Evolutionary conservation across 2,797 vertebrate genomes (phyloP).

Genomic region (Clamator glandarius): DNA sequence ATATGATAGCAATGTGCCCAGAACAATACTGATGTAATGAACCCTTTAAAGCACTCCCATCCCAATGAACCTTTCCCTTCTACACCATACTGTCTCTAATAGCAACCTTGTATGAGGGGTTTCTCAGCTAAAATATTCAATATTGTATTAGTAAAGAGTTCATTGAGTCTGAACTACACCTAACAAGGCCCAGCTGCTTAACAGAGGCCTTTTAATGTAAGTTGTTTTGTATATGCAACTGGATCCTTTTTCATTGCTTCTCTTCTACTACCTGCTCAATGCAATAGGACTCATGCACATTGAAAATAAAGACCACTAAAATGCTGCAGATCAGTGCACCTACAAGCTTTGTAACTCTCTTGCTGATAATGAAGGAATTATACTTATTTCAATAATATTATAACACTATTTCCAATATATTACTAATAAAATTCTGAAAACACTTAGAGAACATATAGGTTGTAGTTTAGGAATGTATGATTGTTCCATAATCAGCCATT

Average conservation of each 20-base stretch:
- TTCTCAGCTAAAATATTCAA: not conserved
- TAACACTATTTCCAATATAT: too few species aligned
- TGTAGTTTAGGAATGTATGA: not conserved
- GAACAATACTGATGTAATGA: not conserved
- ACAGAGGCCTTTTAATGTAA: not conserved
- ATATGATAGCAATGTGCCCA: not conserved
- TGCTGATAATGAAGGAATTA: not conserved
- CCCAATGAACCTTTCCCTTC: not conserved
- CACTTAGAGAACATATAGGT: not conserved
- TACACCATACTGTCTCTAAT: not conserved
- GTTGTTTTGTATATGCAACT: not conserved
- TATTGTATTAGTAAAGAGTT: not conserved
- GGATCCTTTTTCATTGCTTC: not conserved
- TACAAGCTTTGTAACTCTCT: not conserved
- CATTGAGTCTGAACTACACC: not conserved
- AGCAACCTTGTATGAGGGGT: not conserved
- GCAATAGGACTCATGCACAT: not conserved
- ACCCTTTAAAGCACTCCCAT: not conserved
- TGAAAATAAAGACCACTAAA: not conserved
- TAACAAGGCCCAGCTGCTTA: not conserved
- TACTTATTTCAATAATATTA: not conserved
- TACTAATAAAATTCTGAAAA: constrained; percentile 53
- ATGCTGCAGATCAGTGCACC: not conserved
- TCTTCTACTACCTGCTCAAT: not conserved
- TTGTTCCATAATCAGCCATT: not conserved